Conservation (phyloP, 1,140 invertebrate species). For the Drosophila orosa region DNA sequence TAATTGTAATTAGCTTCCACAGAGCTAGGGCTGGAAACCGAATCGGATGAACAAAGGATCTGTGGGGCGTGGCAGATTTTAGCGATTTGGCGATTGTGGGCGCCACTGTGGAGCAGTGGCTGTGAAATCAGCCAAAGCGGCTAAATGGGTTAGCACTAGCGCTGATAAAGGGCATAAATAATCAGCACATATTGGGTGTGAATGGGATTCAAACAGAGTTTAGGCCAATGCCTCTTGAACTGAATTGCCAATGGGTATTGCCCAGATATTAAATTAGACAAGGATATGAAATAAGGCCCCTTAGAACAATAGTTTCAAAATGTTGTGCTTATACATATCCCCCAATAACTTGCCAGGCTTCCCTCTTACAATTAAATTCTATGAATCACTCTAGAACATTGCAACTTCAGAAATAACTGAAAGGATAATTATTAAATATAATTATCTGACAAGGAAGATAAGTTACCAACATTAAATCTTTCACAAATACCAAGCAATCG, state of each 20-base stretch:
- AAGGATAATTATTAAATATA: neutral
- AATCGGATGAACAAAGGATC: slow-evolving; percentile 60
- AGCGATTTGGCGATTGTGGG: slow-evolving; percentile 16
- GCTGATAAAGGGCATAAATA: slow-evolving; percentile 62
- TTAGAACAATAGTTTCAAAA: neutral
- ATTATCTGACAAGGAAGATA: slow-evolving; percentile 1
- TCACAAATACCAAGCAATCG: slow-evolving; percentile 17
- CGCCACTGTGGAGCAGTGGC: slow-evolving; percentile 9
- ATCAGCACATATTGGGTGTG: slow-evolving; percentile 44
- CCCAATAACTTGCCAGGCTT: neutral
- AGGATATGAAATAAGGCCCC: neutral
- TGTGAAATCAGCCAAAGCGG: slow-evolving; percentile 57
- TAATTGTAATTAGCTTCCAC: slow-evolving; percentile 73
- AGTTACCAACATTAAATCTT: slow-evolving; percentile 1
- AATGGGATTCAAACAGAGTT: slow-evolving; percentile 32
- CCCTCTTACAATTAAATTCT: too few species aligned
- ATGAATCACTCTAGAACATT: neutral
- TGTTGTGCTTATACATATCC: neutral
- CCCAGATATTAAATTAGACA: neutral
- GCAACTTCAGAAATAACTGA: neutral
- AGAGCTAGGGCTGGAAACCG: slow-evolving; percentile 23
- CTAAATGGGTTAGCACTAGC: slow-evolving; percentile 68
- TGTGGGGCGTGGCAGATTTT: slow-evolving; percentile 15
- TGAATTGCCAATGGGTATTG: neutral
- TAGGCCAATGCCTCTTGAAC: slow-evolving; percentile 3